phyloP scores from a whole-genome alignment of 2,113 vertebrate species.

The Dendropsophus ebraccatus region DNA sequence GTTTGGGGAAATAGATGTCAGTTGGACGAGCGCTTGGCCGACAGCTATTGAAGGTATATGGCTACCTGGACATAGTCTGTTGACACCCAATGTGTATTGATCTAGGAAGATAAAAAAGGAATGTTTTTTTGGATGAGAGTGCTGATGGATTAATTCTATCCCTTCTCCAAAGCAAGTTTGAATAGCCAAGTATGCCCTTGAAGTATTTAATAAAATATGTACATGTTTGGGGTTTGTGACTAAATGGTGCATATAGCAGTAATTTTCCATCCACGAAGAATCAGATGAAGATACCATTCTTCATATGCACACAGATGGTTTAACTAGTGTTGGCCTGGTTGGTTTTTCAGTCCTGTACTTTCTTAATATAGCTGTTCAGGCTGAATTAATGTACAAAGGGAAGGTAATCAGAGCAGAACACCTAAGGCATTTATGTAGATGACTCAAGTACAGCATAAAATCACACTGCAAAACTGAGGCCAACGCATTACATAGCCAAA shows the following conservation, averaged over 20 bases:
- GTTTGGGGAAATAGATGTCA: too few relatives aligned
- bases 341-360: neutral
- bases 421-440: neutral
- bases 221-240: neutral
- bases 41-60: too few relatives aligned
- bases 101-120: neutral
- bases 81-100: too few relatives aligned
- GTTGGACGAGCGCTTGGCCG: too few relatives aligned
- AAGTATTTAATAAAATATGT: neutral
- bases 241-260: neutral
- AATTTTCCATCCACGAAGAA: neutral
- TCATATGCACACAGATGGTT: neutral
- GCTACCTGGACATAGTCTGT: too few relatives aligned
- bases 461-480: neutral
- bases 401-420: neutral
- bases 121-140: neutral
- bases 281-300: neutral
- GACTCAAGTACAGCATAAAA: constrained; percentile 4
- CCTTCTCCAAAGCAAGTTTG: neutral
- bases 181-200: neutral
- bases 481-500: neutral
- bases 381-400: constrained; percentile 20
- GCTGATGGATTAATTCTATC: neutral
- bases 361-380: neutral
- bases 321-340: neutral